Percentiles rank a stretch among this genome's conserved stretches.
Evolutionary conservation across 2,797 vertebrate species (phyloP).

Genomic region (Uromys caudimaculatus): DNA sequence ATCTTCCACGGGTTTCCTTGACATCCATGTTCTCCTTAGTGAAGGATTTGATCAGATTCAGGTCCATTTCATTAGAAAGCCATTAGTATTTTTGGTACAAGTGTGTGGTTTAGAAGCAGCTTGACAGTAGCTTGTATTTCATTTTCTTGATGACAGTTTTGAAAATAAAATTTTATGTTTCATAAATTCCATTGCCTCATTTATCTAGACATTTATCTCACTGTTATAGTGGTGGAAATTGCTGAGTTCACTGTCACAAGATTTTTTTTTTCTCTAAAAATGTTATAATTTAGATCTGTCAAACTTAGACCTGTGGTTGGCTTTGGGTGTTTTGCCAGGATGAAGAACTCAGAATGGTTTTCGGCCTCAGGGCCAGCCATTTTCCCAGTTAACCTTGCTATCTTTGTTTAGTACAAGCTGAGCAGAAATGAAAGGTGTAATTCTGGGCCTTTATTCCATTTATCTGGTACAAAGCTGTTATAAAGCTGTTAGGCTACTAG

Average conservation of each 20-base stretch:
- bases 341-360: not conserved
- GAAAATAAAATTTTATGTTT: not conserved
- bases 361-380: not conserved
- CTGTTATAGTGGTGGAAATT: not conserved
- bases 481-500: not conserved
- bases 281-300: not conserved
- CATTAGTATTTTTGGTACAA: not conserved
- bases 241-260: not conserved
- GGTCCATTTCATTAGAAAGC: not conserved
- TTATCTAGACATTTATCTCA: not conserved
- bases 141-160: not conserved
- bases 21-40: not conserved
- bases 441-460: not conserved
- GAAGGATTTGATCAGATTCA: not conserved
- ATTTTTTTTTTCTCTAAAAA: not conserved
- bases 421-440: not conserved
- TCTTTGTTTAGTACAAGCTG: not conserved
- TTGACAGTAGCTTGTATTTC: not conserved
- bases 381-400: not conserved
- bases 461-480: not conserved
- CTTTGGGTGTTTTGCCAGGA: not conserved
- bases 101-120: not conserved
- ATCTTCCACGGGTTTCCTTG: not conserved
- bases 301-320: not conserved
- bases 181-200: not conserved